Conservation (phyloP, 2,888 invertebrate genomes). For the Cremastinae sp. region DNA sequence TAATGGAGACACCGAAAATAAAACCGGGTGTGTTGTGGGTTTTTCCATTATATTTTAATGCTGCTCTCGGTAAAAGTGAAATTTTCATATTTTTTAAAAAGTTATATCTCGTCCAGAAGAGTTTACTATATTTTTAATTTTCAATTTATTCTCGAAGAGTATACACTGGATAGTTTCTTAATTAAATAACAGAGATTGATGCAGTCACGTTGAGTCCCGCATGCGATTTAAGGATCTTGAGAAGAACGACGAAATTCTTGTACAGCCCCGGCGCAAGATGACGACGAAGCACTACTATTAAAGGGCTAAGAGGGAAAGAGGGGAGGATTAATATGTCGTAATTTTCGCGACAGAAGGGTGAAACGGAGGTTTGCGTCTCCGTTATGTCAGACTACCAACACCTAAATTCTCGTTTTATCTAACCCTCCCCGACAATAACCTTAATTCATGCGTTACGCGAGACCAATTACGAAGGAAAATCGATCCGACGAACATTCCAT, state of each 20-base stretch:
- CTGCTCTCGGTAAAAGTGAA: no score
- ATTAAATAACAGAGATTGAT: no score
- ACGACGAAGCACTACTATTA: constrained; percentile 15
- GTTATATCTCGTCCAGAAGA: no score
- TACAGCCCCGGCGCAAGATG: constrained; percentile 2
- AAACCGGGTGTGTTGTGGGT: no score
- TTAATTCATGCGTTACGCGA: constrained; percentile 33
- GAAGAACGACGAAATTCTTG: neutral
- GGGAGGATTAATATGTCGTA: constrained; percentile 50
- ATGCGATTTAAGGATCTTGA: neutral
- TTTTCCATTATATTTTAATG: no score
- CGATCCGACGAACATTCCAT: constrained; percentile 9
- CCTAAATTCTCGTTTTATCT: constrained; percentile 31
- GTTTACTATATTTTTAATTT: no score
- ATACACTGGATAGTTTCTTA: no score
- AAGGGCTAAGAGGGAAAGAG: constrained; percentile 16
- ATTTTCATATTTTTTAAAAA: no score
- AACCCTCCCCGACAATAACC: constrained; percentile 30
- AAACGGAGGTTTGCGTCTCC: constrained; percentile 16
- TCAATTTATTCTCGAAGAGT: no score
- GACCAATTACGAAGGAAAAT: constrained; percentile 24
- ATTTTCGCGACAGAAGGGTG: constrained; percentile 43
- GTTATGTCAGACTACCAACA: constrained; percentile 12
- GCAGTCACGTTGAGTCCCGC: no score
- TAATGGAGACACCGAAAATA: no score